These are phyloP conservation scores for Tryphoninae sp. DNA, from an alignment of 2,888 invertebrate genomes.

Conservation along the genomic window DNA sequence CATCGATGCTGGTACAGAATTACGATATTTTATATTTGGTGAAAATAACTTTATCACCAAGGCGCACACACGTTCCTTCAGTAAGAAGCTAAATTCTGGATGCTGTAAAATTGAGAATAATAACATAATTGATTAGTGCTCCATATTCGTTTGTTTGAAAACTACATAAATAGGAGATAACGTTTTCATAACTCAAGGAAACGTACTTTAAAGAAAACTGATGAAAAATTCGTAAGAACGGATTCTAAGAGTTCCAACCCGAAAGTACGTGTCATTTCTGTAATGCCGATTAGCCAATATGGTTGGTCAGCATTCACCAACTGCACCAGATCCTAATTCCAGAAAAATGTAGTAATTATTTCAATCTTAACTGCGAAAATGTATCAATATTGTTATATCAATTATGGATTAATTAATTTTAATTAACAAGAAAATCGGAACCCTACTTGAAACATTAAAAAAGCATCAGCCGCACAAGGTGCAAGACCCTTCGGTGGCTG, in stretches of 20 bases:
- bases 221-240: slow-evolving; percentile 92
- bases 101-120: slow-evolving; percentile 85
- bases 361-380: slow-evolving; percentile 8
- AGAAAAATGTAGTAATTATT: slow-evolving; percentile 1
- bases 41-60: slow-evolving; percentile 99
- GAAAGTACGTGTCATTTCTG: slow-evolving; percentile 98
- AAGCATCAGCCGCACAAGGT: slow-evolving; percentile 96
- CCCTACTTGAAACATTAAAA: slow-evolving; percentile 93
- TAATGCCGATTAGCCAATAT: slow-evolving; percentile 96
- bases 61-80: slow-evolving; percentile 98
- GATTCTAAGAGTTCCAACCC: slow-evolving; percentile 97
- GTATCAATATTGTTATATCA: background rate
- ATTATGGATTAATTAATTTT: background rate
- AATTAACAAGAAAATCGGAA: background rate
- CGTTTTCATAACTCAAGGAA: too few relatives aligned
- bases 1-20: slow-evolving; percentile 83
- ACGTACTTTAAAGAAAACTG: slow-evolving; percentile 91
- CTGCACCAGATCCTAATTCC: slow-evolving; percentile 94
- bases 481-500: slow-evolving; percentile 91
- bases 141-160: too few relatives aligned
- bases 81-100: slow-evolving; percentile 94
- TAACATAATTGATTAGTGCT: too few relatives aligned
- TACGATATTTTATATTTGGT: slow-evolving; percentile 97
- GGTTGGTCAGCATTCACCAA: slow-evolving; percentile 98
- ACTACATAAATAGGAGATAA: too few relatives aligned